Percentiles rank a stretch among this genome's conserved stretches.
These are phyloP conservation scores for Cryptocephalus primarius DNA, from an alignment of 2,888 invertebrate genomes.

Conservation along the genomic window DNA sequence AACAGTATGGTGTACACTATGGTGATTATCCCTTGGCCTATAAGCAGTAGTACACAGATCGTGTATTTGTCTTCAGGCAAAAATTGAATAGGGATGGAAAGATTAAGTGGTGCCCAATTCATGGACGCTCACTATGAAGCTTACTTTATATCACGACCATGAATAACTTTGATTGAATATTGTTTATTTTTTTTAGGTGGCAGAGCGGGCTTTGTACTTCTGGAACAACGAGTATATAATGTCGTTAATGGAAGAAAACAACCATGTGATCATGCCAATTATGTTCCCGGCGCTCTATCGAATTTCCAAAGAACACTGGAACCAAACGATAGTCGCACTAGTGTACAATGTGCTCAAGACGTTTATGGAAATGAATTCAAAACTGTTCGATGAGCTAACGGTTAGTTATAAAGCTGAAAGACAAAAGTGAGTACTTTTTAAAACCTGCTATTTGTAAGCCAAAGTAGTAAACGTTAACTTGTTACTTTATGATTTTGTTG, in stretches of 20 bases:
- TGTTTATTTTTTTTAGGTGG: constrained; percentile 60
- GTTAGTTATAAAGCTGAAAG: constrained; percentile 97
- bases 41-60: no score
- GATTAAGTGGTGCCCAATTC: no score
- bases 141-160: no score
- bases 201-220: constrained; percentile 96
- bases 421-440: constrained; percentile 75
- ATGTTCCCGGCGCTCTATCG: constrained; percentile 99
- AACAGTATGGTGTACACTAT: no score
- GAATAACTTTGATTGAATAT: no score
- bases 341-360: constrained; percentile 99
- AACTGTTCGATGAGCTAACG: constrained; percentile 97
- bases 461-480: no score
- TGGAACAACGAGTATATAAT: constrained; percentile 99
- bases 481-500: no score
- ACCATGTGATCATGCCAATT: constrained; percentile 95
- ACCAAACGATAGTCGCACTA: constrained; percentile 97
- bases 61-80: no score
- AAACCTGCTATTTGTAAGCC: no score
- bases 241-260: constrained; percentile 98
- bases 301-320: constrained; percentile 99
- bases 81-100: no score
- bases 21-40: no score
- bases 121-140: no score
- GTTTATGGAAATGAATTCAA: constrained; percentile 99